Percentiles rank a stretch among this genome's conserved stretches.
Conservation (phyloP, 2,888 invertebrate genomes). For the Torymus texanus region DNA sequence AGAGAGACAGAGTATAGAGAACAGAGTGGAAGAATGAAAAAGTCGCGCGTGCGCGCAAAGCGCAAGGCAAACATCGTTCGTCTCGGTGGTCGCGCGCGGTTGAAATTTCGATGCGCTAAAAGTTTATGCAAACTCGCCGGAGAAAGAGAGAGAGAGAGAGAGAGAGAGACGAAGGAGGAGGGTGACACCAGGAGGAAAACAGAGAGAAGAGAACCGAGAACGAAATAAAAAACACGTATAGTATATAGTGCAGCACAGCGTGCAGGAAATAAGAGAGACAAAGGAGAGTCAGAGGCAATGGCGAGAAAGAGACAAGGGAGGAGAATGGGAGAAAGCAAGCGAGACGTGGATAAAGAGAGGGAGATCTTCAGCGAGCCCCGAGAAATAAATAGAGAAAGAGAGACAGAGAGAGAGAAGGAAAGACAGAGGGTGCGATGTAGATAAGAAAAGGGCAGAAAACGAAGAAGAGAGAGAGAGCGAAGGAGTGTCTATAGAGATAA, state of each 20-base stretch:
- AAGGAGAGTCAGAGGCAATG: neutral
- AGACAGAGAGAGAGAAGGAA: no score
- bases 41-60: constrained; percentile 3
- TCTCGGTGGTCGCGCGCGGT: neutral
- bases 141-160: constrained; percentile 3
- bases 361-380: neutral
- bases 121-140: constrained; percentile 40
- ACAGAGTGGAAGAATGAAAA: neutral
- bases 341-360: neutral
- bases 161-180: neutral
- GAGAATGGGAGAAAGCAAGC: neutral
- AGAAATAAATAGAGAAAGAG: neutral
- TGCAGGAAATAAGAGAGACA: neutral
- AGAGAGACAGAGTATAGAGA: neutral
- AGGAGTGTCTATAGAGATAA: no score
- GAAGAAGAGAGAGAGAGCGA: no score
- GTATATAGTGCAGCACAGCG: neutral
- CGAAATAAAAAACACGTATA: no score
- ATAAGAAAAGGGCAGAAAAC: no score
- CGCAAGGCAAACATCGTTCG: constrained; percentile 40
- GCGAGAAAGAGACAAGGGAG: neutral
- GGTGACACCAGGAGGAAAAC: no score
- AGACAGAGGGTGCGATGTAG: no score
- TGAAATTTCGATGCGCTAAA: constrained; percentile 42
- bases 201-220: no score